Evolutionary conservation across 2,888 invertebrate genomes (phyloP), one percentile per base, ranked within the genome.

Genomic region (Drosophila paracracens): DNA sequence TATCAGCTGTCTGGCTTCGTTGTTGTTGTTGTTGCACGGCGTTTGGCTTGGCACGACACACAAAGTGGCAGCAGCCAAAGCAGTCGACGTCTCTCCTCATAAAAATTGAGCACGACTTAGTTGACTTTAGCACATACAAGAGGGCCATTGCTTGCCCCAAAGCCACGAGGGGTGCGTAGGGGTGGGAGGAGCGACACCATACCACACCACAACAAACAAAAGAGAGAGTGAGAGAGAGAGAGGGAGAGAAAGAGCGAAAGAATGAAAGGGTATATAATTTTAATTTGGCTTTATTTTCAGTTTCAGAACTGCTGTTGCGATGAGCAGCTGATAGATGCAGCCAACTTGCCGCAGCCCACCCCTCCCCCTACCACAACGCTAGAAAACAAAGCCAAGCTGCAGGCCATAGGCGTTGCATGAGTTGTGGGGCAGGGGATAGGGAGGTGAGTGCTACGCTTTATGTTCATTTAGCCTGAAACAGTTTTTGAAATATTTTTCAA

Each of bases 391-490:
- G 72, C 57, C 69, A 69, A 70, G 81, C 87, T 79, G 71, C 76
- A 69, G 88, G 83, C 68, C 69, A 73, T 75, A 60, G 36, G 68
- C 38, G 51, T 33, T 33, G 59, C 50, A 46, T 27, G 52, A 31
- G 25, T 16, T 21, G 35, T 6, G 10, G 27, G 18, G 25, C 13
- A 4, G n/a, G 4, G 5, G 11, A 6, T 7, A 21, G 18, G 21
- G 38, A 29, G n/a, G 18, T 5, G 29, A 35, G 18, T 33, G 36
- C 18, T 52, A 58, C 75, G 83, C 89, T 86, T 86, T 86, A 85
- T 86, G 86, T 89, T 86, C 86, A 86, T 88, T 86, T 89, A 83
- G 90, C 86, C 88, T 77, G 90, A 85, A 86, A 88, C 88, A 83
- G 86, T 85, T 85, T 85, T 87, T 84, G 85, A 85, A 85, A 85